Percentiles rank a stretch among this genome's conserved stretches.
Evolutionary conservation across 2,888 invertebrate genomes (phyloP).

Genomic region (Limnephilus marmoratus): DNA sequence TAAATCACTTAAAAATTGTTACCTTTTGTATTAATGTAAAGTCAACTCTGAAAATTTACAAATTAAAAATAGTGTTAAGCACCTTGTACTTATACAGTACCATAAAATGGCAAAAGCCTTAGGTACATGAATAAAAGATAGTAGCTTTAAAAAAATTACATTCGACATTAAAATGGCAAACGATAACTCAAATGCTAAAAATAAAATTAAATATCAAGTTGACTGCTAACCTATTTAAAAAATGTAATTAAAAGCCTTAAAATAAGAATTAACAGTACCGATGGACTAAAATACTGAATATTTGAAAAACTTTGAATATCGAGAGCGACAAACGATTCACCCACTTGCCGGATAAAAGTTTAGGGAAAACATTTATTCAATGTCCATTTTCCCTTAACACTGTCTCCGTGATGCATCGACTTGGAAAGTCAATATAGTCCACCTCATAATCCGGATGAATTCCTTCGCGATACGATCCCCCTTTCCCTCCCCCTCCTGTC

Average conservation of each 20-base stretch:
- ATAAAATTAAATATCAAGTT: not conserved
- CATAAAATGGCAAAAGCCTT: too few species aligned
- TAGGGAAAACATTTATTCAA: not conserved
- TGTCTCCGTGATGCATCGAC: constrained; percentile 56
- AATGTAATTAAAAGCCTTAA: not conserved
- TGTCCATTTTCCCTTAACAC: constrained; percentile 31
- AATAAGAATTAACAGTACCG: not conserved
- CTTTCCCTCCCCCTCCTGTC: constrained; percentile 50
- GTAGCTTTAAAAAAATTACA: too few species aligned
- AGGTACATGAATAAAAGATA: too few species aligned
- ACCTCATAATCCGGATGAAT: constrained; percentile 59
- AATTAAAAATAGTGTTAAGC: not conserved
- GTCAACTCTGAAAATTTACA: not conserved
- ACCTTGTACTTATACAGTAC: too few species aligned
- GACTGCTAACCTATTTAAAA: not conserved
- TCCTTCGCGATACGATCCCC: constrained; percentile 57
- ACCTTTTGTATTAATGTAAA: not conserved
- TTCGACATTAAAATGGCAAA: too few species aligned
- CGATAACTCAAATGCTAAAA: not conserved
- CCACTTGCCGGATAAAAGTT: not conserved
- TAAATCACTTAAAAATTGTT: not conserved
- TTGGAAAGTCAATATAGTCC: constrained; percentile 55
- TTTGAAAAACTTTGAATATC: not conserved
- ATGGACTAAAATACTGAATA: not conserved
- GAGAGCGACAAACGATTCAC: not conserved